Percentiles rank a stretch among this genome's conserved stretches.
These are phyloP conservation scores for Lepidurus arcticus DNA, from an alignment of 1,140 invertebrate genomes.

Conservation along the genomic window DNA sequence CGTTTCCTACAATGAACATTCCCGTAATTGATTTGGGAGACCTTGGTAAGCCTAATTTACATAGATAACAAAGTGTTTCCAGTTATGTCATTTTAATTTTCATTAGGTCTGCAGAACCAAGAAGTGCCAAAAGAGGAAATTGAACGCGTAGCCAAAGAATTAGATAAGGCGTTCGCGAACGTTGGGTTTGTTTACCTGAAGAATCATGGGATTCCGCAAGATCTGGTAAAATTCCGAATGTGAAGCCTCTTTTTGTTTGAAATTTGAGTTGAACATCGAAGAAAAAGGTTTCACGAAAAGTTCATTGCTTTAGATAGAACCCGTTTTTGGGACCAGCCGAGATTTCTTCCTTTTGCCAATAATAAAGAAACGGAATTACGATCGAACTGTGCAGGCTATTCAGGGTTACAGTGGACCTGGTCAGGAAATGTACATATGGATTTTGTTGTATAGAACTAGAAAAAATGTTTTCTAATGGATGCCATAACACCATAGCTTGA, in stretches of 20 bases:
- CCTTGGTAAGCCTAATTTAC: neutral
- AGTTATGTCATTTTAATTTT: neutral
- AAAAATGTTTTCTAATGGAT: too few species aligned
- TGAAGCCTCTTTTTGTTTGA: too few species aligned
- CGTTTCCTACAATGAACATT: neutral
- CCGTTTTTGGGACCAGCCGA: too few species aligned
- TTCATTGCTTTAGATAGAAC: too few species aligned
- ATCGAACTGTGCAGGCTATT: neutral
- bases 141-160: conserved; percentile 32
- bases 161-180: conserved; percentile 30
- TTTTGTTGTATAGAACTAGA: too few species aligned
- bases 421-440: conserved; percentile 24
- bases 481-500: too few species aligned
- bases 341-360: too few species aligned
- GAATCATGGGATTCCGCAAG: conserved; percentile 35
- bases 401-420: conserved; percentile 29
- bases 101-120: neutral
- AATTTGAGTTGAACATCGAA: too few species aligned
- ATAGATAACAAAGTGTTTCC: neutral
- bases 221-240: conserved; percentile 9
- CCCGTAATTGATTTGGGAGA: neutral
- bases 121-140: neutral
- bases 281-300: too few species aligned
- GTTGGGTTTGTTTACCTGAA: conserved; percentile 36
- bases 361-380: too few species aligned